A percentile compares a stretch with the other conserved stretches of the same genome.
phyloP scores from a whole-genome alignment of 1,140 invertebrate species.

The Sitophilus oryzae region DNA sequence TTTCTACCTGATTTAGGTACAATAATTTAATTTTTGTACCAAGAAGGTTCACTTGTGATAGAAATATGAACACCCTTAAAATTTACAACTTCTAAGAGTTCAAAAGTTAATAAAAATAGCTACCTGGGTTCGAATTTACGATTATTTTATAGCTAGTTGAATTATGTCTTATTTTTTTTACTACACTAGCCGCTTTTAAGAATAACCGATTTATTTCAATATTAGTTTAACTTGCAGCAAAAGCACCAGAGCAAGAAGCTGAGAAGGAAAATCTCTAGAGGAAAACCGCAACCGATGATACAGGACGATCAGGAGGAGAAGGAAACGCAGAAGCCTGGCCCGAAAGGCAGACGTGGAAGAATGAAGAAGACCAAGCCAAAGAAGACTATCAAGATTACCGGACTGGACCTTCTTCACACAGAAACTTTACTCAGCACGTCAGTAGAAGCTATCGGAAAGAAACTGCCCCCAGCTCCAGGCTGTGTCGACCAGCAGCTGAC shows the following conservation, averaged over 20 bases:
- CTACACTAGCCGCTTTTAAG: too few relatives aligned
- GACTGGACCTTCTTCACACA: conserved; percentile 82
- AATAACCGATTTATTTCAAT: not conserved
- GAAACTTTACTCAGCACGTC: conserved; percentile 84
- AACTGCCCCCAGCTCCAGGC: conserved; percentile 74
- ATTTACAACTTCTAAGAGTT: too few relatives aligned
- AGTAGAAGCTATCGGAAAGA: conserved; percentile 59
- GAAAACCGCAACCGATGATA: conserved; percentile 42
- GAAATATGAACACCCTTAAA: too few relatives aligned
- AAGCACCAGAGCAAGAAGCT: conserved; percentile 46
- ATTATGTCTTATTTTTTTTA: too few relatives aligned
- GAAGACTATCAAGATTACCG: conserved; percentile 67
- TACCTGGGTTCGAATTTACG: too few relatives aligned
- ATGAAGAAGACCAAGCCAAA: conserved; percentile 56
- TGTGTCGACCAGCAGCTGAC: conserved; percentile 86
- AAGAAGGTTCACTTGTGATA: too few relatives aligned
- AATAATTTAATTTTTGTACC: too few relatives aligned
- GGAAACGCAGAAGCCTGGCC: conserved; percentile 33
- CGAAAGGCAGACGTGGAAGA: conserved; percentile 45
- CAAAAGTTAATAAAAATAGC: too few relatives aligned
- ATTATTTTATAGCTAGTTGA: too few relatives aligned
- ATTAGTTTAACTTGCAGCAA: conserved; percentile 5
- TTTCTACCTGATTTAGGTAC: too few relatives aligned
- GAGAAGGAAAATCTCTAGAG: conserved; percentile 38
- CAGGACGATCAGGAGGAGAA: conserved; percentile 34